Percentiles rank a stretch among this genome's conserved stretches.
phyloP scores from a whole-genome alignment of 2,888 invertebrate genomes.

The Tineola bisselliella region DNA sequence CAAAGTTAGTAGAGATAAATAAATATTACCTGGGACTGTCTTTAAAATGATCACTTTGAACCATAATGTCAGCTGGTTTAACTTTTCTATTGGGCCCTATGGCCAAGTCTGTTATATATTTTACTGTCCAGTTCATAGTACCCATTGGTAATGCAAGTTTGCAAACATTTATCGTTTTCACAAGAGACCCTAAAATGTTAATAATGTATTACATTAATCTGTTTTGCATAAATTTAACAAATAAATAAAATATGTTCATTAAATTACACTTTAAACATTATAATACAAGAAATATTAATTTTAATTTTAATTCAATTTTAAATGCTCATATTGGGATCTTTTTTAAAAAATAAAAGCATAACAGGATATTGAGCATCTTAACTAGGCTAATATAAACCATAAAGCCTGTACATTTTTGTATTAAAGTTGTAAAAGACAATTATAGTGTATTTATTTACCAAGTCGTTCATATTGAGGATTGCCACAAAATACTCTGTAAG shows the following conservation, averaged over 20 bases:
- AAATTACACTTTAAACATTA: no score
- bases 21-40: slow-evolving; percentile 65
- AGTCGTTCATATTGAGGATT: slow-evolving; percentile 78
- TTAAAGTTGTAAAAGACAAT: no score
- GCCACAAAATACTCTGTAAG: slow-evolving; percentile 86
- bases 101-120: slow-evolving; percentile 91
- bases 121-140: slow-evolving; percentile 81
- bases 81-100: slow-evolving; percentile 82
- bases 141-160: slow-evolving; percentile 89
- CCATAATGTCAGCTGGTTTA: slow-evolving; percentile 75
- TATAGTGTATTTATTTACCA: slow-evolving; percentile 62
- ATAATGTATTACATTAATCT: no score
- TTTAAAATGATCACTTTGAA: slow-evolving; percentile 91
- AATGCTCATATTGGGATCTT: no score
- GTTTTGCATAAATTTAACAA: no score
- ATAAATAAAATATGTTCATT: no score
- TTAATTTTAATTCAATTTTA: no score
- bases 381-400: no score
- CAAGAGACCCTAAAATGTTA: slow-evolving; percentile 75
- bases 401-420: no score
- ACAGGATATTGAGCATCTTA: no score
- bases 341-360: no score
- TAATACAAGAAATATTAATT: no score
- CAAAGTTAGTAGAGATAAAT: neutral
- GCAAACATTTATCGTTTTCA: slow-evolving; percentile 83